phyloP scores from a whole-genome alignment of 2,888 invertebrate species.

The Drosophila prostipennis region DNA sequence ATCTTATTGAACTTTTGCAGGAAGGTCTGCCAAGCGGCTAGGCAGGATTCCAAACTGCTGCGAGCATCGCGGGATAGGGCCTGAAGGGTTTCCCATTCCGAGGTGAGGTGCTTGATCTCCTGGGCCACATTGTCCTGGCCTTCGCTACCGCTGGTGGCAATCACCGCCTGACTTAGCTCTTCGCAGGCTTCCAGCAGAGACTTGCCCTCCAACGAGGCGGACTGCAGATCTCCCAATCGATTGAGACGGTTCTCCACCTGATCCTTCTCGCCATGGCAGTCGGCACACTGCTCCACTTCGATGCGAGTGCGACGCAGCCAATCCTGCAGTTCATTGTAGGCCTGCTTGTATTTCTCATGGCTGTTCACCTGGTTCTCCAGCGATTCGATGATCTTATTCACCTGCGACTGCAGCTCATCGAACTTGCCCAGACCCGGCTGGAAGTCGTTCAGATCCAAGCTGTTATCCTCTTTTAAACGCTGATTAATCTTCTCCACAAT shows the following conservation, averaged over 20 bases:
- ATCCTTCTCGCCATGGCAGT: conserved; percentile 94
- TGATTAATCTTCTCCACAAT: conserved; percentile 90
- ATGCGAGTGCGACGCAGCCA: conserved; percentile 92
- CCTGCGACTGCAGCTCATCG: conserved; percentile 88
- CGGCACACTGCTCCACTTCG: conserved; percentile 93
- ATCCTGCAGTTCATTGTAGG: conserved; percentile 92
- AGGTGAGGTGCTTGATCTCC: conserved; percentile 91
- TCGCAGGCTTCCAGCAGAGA: conserved; percentile 89
- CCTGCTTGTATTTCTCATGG: conserved; percentile 94
- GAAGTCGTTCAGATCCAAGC: conserved; percentile 88
- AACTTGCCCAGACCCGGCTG: conserved; percentile 89
- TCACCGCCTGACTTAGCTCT: conserved; percentile 90
- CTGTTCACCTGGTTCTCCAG: conserved; percentile 93
- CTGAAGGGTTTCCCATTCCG: conserved; percentile 93
- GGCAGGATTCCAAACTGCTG: conserved; percentile 89
- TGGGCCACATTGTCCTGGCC: conserved; percentile 92
- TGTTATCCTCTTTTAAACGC: conserved; percentile 89
- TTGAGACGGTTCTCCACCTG: conserved; percentile 90
- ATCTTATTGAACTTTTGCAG: conserved; percentile 89
- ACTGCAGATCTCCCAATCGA: conserved; percentile 89
- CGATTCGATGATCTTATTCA: conserved; percentile 88
- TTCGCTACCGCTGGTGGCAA: conserved; percentile 91
- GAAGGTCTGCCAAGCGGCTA: conserved; percentile 93
- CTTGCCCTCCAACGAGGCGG: conserved; percentile 89
- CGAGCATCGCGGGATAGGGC: conserved; percentile 91